Evolutionary conservation across 2,113 vertebrate species (phyloP).

Genomic region (Pseudolaguvia tuberculata): DNA sequence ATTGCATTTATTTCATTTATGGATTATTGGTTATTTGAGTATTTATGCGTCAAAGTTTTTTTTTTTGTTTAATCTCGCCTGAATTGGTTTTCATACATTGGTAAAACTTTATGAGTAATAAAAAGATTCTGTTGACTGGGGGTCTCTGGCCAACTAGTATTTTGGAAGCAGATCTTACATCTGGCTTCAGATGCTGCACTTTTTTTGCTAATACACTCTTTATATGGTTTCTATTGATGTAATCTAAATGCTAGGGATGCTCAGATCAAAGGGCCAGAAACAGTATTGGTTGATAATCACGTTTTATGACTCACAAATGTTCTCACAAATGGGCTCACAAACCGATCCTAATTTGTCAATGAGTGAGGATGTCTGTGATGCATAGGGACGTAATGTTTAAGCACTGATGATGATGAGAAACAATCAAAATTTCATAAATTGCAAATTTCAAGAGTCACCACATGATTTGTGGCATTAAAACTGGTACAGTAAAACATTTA

Average conservation of each 20-base stretch:
- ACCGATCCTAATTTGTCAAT: too few species aligned
- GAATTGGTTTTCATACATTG: constrained; percentile 26
- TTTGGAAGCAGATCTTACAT: constrained; percentile 14
- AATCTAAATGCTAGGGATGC: not conserved
- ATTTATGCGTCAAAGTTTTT: constrained; percentile 2
- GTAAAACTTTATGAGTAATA: constrained; percentile 1
- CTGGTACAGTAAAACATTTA: too few species aligned
- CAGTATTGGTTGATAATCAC: too few species aligned
- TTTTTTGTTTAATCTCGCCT: not conserved
- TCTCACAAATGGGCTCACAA: too few species aligned
- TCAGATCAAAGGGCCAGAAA: too few species aligned
- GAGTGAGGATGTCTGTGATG: too few species aligned
- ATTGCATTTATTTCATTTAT: constrained; percentile 29
- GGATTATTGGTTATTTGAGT: constrained; percentile 13
- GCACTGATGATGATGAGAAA: too few species aligned
- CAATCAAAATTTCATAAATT: too few species aligned
- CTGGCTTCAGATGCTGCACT: not conserved
- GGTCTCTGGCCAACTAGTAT: not conserved
- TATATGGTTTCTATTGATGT: not conserved
- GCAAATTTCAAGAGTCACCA: too few species aligned
- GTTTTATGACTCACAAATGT: too few species aligned
- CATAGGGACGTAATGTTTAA: too few species aligned
- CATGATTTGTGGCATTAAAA: too few species aligned
- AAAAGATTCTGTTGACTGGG: constrained; percentile 5
- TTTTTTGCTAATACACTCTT: not conserved